Percentiles rank a stretch among this genome's conserved stretches.
Conservation (phyloP, 35 echinoderm and acorn worm species). For the Ophiothrix spiculata region DNA sequence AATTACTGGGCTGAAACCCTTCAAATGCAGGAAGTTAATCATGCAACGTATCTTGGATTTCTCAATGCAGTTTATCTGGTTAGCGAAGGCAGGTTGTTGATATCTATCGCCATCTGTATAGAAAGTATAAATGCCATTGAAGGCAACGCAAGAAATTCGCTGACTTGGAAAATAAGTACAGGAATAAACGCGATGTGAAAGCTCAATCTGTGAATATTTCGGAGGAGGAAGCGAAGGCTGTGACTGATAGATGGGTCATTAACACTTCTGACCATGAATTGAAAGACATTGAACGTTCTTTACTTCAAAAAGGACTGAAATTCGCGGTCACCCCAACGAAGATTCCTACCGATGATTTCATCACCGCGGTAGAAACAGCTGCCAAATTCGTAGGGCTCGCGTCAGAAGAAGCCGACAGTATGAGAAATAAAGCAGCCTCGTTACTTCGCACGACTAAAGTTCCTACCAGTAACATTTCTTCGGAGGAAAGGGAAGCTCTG, state of each 20-base stretch:
- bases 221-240: neutral
- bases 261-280: neutral
- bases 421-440: neutral
- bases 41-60: no score
- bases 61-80: no score
- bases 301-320: neutral
- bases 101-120: no score
- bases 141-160: neutral
- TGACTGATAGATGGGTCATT: neutral
- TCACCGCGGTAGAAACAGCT: slow-evolving; percentile 6
- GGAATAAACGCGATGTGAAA: neutral
- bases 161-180: neutral
- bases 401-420: neutral
- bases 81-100: no score
- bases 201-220: no score
- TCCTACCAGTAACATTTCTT: neutral
- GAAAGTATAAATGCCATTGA: no score
- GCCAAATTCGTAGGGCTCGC: slow-evolving; percentile 4
- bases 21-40: no score
- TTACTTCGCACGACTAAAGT: neutral
- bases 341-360: neutral
- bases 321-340: neutral
- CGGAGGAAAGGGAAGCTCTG: neutral
- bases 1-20: no score
- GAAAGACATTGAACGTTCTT: neutral